Conservation (phyloP, 2,888 invertebrate genomes). For the Didymodactylos carnosus region DNA sequence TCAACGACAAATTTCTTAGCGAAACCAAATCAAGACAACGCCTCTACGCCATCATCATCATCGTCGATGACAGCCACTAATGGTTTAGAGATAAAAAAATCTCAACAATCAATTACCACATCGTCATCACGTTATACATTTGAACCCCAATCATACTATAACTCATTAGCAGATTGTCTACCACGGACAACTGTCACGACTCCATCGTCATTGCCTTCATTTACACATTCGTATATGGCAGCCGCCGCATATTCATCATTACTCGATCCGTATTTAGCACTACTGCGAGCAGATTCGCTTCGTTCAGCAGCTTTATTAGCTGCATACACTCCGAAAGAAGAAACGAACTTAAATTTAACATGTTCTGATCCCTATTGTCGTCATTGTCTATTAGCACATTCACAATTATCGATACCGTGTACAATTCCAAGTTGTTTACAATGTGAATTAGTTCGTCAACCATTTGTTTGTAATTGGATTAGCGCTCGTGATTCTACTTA, state of each 20-base stretch:
- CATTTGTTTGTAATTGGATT: slow-evolving; percentile 73
- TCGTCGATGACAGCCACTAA: background rate
- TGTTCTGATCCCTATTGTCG: too few relatives aligned
- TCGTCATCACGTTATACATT: background rate
- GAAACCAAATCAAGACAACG: background rate
- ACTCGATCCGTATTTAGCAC: too few relatives aligned
- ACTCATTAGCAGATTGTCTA: background rate
- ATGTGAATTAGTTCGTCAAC: slow-evolving; percentile 17
- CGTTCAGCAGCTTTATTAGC: background rate
- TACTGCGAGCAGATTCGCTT: background rate
- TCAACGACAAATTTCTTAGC: too few relatives aligned
- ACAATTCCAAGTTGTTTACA: background rate
- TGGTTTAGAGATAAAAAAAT: too few relatives aligned
- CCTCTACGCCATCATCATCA: background rate
- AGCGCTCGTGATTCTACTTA: slow-evolving; percentile 53
- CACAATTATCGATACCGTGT: background rate
- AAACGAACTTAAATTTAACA: too few relatives aligned
- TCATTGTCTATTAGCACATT: too few relatives aligned
- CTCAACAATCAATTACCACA: background rate
- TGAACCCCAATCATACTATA: background rate
- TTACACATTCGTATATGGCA: too few relatives aligned
- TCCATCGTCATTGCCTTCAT: too few relatives aligned
- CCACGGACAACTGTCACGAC: background rate
- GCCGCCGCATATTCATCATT: background rate
- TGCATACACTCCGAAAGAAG: too few relatives aligned